These are phyloP conservation scores for Archivesica marissinica DNA, from an alignment of 1,140 invertebrate species.

Conservation along the genomic window DNA sequence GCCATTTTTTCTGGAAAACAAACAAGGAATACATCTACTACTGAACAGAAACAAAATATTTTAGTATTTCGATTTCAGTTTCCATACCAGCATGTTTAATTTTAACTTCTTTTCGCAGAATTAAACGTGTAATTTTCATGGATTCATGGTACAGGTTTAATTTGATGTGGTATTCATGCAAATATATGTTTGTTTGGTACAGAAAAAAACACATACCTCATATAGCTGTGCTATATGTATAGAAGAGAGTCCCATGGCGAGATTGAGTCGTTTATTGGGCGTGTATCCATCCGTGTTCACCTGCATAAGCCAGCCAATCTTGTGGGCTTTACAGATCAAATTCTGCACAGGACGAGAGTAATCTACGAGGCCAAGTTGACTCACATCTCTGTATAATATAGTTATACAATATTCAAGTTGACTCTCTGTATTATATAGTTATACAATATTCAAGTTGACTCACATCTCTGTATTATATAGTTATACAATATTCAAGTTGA, in stretches of 20 bases:
- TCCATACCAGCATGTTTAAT: too few species aligned
- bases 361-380: slow-evolving; percentile 56
- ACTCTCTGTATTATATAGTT: too few species aligned
- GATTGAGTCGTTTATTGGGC: slow-evolving; percentile 74
- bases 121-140: too few species aligned
- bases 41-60: not conserved
- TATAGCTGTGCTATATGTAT: slow-evolving; percentile 80
- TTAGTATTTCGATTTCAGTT: too few species aligned
- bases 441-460: too few species aligned
- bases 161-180: too few species aligned
- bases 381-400: slow-evolving; percentile 69
- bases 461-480: too few species aligned
- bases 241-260: slow-evolving; percentile 80
- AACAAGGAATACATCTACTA: not conserved
- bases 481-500: too few species aligned
- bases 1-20: slow-evolving; percentile 67
- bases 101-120: too few species aligned
- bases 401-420: too few species aligned
- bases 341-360: slow-evolving; percentile 68
- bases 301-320: slow-evolving; percentile 76
- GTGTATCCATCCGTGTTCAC: slow-evolving; percentile 78
- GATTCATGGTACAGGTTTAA: too few species aligned
- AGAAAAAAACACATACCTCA: slow-evolving; percentile 71
- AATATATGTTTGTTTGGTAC: too few species aligned
- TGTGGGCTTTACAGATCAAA: slow-evolving; percentile 77